Evolutionary conservation across 1,140 invertebrate genomes (phyloP), one percentile per base, ranked within the genome.

Genomic region (Leptopilina clavipes): DNA sequence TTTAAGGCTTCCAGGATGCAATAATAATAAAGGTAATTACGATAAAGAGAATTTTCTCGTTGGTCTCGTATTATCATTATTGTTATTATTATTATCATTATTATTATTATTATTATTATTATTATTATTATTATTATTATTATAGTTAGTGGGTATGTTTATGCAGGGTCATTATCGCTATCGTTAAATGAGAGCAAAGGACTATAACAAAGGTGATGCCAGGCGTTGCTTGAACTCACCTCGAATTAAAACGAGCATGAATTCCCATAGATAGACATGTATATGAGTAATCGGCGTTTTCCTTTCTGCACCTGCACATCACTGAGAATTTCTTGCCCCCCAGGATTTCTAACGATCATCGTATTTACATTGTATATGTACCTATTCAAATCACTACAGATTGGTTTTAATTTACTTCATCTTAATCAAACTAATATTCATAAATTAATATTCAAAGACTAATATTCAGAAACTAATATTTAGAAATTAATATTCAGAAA

Each of bases 341-440:
- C 18, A 59, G 25, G 56, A 59, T 48, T 48, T 3, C 45, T 48
- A 48, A 48, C 45, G 12, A 48, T 52, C 48, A 48, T n/a, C 44
- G 11, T 52, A 14, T 14, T 0, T 14, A 52, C 14, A 52, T 65
- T 65, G 25, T 17, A 22, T 22, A 59, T n/a, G n/a, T n/a, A n/a
- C n/a, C n/a, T n/a, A n/a, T 59, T 59, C 54, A 22, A 59, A 59
- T 59, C 54, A 22, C 48, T 17, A n/a, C n/a, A 17, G n/a, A 52
- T 52, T 52, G 6, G n/a, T 48, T 48, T 14, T 48, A 44, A 3
- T 31, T 3, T 3, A 44, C 45, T 14, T 48, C 1, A n/a, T 14
- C 14, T 14, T 14, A 44, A 48, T 48, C 0, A 81, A 82, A 83
- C 18, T 52, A 52, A n/a, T 52, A n/a, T n/a, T n/a, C n/a, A n/a